Percentiles rank a stretch among this genome's conserved stretches.
phyloP scores from a whole-genome alignment of 2,888 invertebrate species.

The Sinodicranocentrus sp. region DNA sequence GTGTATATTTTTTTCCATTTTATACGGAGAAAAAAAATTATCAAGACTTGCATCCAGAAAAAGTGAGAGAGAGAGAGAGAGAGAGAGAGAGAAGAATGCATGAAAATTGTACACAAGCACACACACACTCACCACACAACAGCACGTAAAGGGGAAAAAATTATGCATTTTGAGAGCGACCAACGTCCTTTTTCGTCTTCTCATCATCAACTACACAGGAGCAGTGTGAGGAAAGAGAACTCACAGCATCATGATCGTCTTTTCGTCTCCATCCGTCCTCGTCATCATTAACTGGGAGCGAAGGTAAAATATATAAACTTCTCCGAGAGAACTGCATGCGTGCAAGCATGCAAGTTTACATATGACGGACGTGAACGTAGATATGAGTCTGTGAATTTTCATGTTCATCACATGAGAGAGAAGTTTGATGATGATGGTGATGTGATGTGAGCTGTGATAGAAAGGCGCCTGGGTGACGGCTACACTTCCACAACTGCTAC shows the following conservation, averaged over 20 bases:
- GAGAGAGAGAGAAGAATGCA: background rate
- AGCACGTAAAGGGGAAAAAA: background rate
- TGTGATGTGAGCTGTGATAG: conserved; percentile 75
- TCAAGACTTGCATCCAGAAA: conserved; percentile 1
- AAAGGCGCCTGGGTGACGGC: conserved; percentile 76
- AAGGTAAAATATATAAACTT: conserved; percentile 16
- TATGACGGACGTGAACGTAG: too few relatives aligned
- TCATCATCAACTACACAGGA: background rate
- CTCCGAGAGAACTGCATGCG: conserved; percentile 49
- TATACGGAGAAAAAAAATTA: too few relatives aligned
- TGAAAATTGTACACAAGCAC: background rate
- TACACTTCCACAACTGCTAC: conserved; percentile 61
- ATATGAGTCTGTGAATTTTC: conserved; percentile 60
- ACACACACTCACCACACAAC: background rate
- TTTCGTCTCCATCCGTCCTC: conserved; percentile 57
- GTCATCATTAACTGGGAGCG: conserved; percentile 39
- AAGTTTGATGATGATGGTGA: conserved; percentile 50
- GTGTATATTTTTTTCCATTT: background rate
- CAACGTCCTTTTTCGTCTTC: background rate
- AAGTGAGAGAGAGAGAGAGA: too few relatives aligned
- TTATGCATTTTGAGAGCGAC: background rate
- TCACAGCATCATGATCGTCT: conserved; percentile 35
- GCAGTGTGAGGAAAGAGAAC: background rate
- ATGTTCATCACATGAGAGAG: conserved; percentile 61
- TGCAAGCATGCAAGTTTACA: conserved; percentile 38